These are phyloP conservation scores for Epistrophe grossulariae DNA, from an alignment of 2,888 invertebrate genomes.

Conservation along the genomic window DNA sequence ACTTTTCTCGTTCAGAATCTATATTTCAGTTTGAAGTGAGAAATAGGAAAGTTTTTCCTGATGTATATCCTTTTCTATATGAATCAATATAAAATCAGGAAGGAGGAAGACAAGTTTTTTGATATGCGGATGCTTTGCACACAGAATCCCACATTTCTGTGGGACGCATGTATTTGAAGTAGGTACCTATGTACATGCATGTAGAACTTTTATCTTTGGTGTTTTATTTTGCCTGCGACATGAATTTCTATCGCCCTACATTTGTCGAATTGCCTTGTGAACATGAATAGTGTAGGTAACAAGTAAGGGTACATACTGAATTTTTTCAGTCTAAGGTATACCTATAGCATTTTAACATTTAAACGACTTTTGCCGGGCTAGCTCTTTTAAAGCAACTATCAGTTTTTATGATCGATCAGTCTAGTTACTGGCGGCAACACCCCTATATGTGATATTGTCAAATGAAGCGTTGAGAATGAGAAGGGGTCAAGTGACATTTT, in stretches of 20 bases:
- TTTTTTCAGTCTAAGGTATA: not conserved
- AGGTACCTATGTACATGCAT: conserved; percentile 33
- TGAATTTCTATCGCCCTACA: conserved; percentile 39
- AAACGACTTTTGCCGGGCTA: too few relatives aligned
- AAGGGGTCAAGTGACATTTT: too few relatives aligned
- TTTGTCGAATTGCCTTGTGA: conserved; percentile 25
- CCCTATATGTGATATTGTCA: too few relatives aligned
- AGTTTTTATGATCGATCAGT: too few relatives aligned
- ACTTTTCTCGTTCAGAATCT: conserved; percentile 26
- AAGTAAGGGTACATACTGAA: not conserved
- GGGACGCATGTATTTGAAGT: conserved; percentile 13
- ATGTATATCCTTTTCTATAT: conserved; percentile 32
- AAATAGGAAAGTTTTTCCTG: conserved; percentile 47
- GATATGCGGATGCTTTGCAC: not conserved
- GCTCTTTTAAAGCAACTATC: too few relatives aligned
- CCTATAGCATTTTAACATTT: not conserved
- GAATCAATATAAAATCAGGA: conserved; percentile 25
- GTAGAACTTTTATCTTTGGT: conserved; percentile 51
- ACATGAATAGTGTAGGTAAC: not conserved
- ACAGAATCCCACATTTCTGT: conserved; percentile 29
- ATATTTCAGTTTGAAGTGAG: conserved; percentile 66
- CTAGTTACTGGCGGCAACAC: too few relatives aligned
- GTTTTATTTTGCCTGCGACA: conserved; percentile 29
- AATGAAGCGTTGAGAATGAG: too few relatives aligned
- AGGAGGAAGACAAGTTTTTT: conserved; percentile 3